A percentile compares a stretch with the other conserved stretches of the same genome.
Conservation (phyloP, 2,888 invertebrate genomes). For the Embidobia sp. region DNA sequence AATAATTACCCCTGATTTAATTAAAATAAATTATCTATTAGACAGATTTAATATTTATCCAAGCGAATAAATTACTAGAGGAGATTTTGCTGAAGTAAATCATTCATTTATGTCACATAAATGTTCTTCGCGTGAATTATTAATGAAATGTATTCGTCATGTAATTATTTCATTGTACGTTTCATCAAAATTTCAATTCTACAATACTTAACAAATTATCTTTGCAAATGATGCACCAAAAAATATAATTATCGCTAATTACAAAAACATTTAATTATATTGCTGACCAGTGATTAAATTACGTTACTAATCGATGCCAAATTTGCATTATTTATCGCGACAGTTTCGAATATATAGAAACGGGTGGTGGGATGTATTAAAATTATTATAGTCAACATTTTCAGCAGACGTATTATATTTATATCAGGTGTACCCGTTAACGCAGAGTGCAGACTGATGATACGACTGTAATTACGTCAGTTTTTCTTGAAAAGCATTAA, state of each 20-base stretch:
- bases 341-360: too few species aligned
- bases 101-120: constrained; percentile 3
- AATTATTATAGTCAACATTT: too few species aligned
- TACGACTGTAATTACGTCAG: too few species aligned
- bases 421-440: too few species aligned
- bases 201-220: background rate
- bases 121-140: constrained; percentile 9
- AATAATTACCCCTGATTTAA: constrained; percentile 1
- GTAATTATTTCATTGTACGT: constrained; percentile 6
- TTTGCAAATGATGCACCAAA: background rate
- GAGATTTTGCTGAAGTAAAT: constrained; percentile 5
- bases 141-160: constrained; percentile 33
- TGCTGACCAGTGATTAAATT: background rate
- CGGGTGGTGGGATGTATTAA: background rate
- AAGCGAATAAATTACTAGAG: constrained; percentile 13
- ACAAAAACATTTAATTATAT: background rate
- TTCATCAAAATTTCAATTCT: constrained; percentile 6
- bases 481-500: too few species aligned
- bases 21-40: constrained; percentile 2
- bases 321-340: constrained; percentile 24
- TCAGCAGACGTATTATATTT: too few species aligned
- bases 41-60: constrained; percentile 4
- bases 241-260: constrained; percentile 8
- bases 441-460: too few species aligned
- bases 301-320: constrained; percentile 21